Conservation (phyloP, 2,888 invertebrate species). For the Pristionchus fissidentatus region DNA sequence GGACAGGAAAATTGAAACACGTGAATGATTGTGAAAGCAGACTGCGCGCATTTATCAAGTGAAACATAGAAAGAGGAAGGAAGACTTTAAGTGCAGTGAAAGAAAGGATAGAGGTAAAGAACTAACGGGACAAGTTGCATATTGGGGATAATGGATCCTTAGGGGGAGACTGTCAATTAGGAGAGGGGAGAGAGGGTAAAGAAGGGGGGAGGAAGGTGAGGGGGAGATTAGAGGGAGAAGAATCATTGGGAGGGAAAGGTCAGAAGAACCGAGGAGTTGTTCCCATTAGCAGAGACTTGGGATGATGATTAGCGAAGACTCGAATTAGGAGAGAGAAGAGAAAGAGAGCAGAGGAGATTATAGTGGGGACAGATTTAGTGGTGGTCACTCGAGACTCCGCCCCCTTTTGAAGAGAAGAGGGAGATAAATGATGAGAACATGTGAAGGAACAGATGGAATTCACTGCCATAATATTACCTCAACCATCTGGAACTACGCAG, state of each 20-base stretch:
- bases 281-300: background rate
- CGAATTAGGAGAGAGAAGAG: conserved; percentile 9
- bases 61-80: conserved; percentile 10
- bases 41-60: background rate
- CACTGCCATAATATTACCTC: no score
- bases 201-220: background rate
- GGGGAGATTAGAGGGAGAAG: background rate
- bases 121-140: background rate
- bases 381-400: background rate
- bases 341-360: conserved; percentile 4
- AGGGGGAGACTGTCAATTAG: conserved; percentile 22
- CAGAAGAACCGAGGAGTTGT: background rate
- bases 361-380: background rate
- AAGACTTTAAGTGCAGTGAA: background rate
- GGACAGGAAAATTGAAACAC: no score
- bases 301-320: conserved; percentile 8
- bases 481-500: no score
- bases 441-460: no score
- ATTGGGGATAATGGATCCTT: conserved; percentile 1
- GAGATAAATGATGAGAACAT: background rate
- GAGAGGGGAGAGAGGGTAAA: background rate
- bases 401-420: background rate
- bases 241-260: background rate
- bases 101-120: background rate
- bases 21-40: background rate